Evolutionary conservation across 2,888 invertebrate species (phyloP).

Genomic region (Apomyelois bistriatella): DNA sequence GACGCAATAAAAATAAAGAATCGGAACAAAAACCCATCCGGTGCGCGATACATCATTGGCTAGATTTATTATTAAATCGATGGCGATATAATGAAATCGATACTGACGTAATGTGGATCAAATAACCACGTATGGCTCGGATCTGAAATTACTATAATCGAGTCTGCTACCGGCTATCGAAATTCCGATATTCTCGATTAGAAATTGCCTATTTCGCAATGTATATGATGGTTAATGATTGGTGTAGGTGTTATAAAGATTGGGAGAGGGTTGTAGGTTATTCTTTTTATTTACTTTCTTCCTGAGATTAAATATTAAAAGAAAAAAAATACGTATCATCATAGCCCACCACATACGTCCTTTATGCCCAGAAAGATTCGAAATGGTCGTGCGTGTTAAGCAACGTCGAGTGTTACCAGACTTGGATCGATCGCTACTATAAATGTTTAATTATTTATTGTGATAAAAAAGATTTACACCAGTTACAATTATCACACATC

Average conservation of each 20-base stretch:
- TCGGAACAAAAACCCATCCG: slow-evolving; percentile 60
- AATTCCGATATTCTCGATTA: slow-evolving; percentile 26
- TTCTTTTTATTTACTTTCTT: no score
- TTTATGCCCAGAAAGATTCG: no score
- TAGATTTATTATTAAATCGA: slow-evolving; percentile 60
- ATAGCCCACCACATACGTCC: no score
- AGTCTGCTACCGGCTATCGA: slow-evolving; percentile 44
- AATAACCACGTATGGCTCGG: slow-evolving; percentile 48
- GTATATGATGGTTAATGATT: slow-evolving; percentile 2
- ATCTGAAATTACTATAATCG: slow-evolving; percentile 65
- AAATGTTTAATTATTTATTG: no score
- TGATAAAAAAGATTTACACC: no score
- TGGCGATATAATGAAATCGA: slow-evolving; percentile 70
- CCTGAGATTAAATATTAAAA: no score
- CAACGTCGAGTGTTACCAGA: no score
- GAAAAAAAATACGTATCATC: no score
- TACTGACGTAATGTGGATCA: slow-evolving; percentile 58
- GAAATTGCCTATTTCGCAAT: slow-evolving; percentile 6
- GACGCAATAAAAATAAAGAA: slow-evolving; percentile 48
- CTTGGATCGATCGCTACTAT: no score
- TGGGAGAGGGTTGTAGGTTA: not conserved
- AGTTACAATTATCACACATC: no score
- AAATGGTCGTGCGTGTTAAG: no score
- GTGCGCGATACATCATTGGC: slow-evolving; percentile 39
- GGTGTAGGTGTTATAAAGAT: not conserved